Conservation (phyloP, 1,140 invertebrate species). For the Heliconius hermathena region DNA sequence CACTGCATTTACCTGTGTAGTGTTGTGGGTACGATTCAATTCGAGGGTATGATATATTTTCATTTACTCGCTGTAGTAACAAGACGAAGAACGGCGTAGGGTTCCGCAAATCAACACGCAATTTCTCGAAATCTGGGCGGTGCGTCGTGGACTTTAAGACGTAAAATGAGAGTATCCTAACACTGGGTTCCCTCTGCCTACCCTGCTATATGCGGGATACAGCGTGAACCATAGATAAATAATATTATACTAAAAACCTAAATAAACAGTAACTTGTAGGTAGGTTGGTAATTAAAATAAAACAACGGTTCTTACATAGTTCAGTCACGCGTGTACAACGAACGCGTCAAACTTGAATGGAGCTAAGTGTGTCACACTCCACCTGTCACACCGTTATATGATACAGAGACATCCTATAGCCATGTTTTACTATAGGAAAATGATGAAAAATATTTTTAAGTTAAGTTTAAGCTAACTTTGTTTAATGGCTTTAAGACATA, state of each 20-base stretch:
- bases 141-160: too few species aligned
- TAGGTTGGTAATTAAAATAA: slow-evolving; percentile 1
- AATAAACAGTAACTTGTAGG: too few species aligned
- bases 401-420: background rate
- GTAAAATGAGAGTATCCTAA: background rate
- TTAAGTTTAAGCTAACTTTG: too few species aligned
- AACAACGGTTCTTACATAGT: slow-evolving; percentile 18
- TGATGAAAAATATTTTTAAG: background rate
- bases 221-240: background rate
- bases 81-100: background rate
- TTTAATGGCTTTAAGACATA: too few species aligned
- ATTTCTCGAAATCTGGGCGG: background rate
- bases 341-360: slow-evolving; percentile 32
- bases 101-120: background rate
- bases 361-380: slow-evolving; percentile 33
- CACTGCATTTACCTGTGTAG: too few species aligned
- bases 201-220: background rate
- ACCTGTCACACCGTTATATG: slow-evolving; percentile 35
- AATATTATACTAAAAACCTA: too few species aligned
- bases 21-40: too few species aligned
- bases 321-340: slow-evolving; percentile 2
- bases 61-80: background rate
- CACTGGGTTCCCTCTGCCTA: slow-evolving; percentile 6
- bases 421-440: too few species aligned
- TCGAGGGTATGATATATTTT: background rate